Evolutionary conservation across 2,797 vertebrate genomes (phyloP).

Genomic region (Ptychadena robeensis): DNA sequence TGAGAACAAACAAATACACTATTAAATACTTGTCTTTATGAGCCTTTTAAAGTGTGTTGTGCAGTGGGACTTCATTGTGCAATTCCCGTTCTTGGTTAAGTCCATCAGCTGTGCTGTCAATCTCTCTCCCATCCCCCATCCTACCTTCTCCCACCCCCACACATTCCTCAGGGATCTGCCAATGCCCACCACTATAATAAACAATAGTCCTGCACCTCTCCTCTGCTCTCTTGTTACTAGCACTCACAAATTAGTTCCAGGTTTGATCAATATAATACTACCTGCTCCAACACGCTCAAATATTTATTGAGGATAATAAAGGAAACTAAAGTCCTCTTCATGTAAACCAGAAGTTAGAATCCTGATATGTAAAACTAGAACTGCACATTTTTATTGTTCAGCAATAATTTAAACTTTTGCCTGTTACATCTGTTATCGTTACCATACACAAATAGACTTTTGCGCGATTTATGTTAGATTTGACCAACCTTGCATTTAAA

Average conservation of each 20-base stretch:
- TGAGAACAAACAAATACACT: not conserved
- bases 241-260: not conserved
- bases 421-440: no score
- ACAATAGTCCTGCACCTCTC: conserved; percentile 24
- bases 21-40: not conserved
- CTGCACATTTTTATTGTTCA: not conserved
- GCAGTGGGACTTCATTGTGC: not conserved
- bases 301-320: not conserved
- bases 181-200: conserved; percentile 15
- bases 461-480: no score
- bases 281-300: not conserved
- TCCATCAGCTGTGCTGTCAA: conserved; percentile 27
- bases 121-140: conserved; percentile 34
- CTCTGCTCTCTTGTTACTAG: not conserved
- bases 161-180: conserved; percentile 43
- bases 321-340: not conserved
- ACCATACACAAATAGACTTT: no score
- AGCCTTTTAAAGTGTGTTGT: not conserved
- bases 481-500: no score
- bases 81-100: conserved; percentile 6
- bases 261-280: not conserved
- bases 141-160: conserved; percentile 7
- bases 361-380: not conserved
- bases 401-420: not conserved
- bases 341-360: not conserved